Base-by-base conservation (phyloP, 2,797 vertebrate genomes). In the Hozukius guyotensis region DNA sequence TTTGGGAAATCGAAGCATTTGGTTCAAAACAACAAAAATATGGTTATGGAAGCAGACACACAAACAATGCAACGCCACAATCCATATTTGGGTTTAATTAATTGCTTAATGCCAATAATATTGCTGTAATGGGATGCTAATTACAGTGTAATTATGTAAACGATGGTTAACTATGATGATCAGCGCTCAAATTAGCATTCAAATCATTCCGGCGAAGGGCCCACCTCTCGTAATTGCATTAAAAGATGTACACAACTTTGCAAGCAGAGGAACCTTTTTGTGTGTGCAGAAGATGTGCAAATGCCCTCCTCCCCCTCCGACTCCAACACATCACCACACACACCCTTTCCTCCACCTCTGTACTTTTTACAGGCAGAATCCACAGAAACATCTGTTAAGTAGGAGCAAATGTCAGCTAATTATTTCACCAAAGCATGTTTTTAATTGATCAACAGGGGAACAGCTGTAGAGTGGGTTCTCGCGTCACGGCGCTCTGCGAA, bases 401-500 rank as follows among this genome's bases (percentile, higher is more conserved):
- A 80, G 90, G 94, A 95, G 93, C 91, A 94, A 95, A 94, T 95
- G 94, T 95, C 93, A 94, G 93, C 93, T 94, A 95, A 95, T 95
- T 94, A 95, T 94, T 94, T 95, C 92, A 94, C 94, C 92, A 93
- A 94, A 94, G 93, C 89, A 81, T 92, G 89, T 92, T 95, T 95
- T 95, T 95, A 95, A 95, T 94, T 95, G 93, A 95, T 94, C 94
- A 93, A 93, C 95, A 92, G 92, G 94, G 94, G 94, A 95, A 92
- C 93, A 91, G 90, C 90, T 92, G 94, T 90, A 92, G 88, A 91
- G 92, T 5, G 77, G 78, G 87, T 92, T 89, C 86, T 83, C 65
- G 78, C 81, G 80, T 93, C 91, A 87, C 81, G 49, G 86, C 68
- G 63, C 87, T 82, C 79, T 20, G 81, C 75, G 67, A 79, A 86